Percentiles rank a stretch among this genome's conserved stretches.
Evolutionary conservation across 2,113 vertebrate genomes (phyloP).

Genomic region (Gadus macrocephalus): DNA sequence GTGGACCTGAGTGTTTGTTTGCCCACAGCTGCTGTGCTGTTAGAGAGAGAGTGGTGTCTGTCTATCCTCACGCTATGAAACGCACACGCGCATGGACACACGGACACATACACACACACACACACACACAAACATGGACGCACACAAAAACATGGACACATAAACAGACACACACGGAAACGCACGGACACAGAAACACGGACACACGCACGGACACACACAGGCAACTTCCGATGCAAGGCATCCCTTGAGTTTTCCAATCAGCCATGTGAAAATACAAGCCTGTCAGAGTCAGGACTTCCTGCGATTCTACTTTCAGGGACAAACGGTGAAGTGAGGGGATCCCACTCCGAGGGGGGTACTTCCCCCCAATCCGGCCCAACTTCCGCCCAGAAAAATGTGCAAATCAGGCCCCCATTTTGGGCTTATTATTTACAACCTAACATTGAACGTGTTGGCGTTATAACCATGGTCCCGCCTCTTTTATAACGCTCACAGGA

Average conservation of each 20-base stretch:
- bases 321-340: slow-evolving; percentile 82
- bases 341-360: slow-evolving; percentile 68
- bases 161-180: background rate
- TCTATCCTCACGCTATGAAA: background rate
- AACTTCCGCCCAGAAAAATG: slow-evolving; percentile 50
- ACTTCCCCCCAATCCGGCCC: slow-evolving; percentile 55
- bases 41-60: background rate
- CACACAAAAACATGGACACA: background rate
- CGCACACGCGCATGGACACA: background rate
- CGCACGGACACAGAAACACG: background rate
- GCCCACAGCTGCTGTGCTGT: too few relatives aligned
- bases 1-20: too few relatives aligned
- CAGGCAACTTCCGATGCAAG: slow-evolving; percentile 48
- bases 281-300: slow-evolving; percentile 95
- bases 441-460: too few relatives aligned
- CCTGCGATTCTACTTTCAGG: slow-evolving; percentile 89
- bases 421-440: slow-evolving; percentile 24
- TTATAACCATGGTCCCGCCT: too few relatives aligned
- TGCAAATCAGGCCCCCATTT: slow-evolving; percentile 30
- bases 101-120: background rate
- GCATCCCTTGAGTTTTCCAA: slow-evolving; percentile 70
- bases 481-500: too few relatives aligned
- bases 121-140: background rate
- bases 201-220: slow-evolving; percentile 8
- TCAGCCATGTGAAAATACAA: slow-evolving; percentile 86